These are phyloP conservation scores for Melanotaenia pygmaea DNA, from an alignment of 2,797 vertebrate species.

Conservation along the genomic window DNA sequence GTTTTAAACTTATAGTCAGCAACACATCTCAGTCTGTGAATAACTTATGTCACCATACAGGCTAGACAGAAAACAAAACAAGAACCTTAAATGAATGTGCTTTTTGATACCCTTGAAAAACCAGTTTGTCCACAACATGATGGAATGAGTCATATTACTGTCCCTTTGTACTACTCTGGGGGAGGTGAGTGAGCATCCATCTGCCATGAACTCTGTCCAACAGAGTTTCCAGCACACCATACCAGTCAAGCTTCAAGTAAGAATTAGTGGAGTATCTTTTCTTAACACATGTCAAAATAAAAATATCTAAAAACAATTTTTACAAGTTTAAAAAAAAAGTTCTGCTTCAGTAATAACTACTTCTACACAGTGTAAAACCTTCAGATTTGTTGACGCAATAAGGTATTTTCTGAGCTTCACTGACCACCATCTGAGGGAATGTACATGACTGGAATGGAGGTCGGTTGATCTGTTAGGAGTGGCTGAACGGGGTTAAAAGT, in stretches of 20 bases:
- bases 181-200: background rate
- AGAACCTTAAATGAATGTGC: background rate
- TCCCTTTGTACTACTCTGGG: background rate
- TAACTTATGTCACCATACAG: background rate
- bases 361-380: constrained; percentile 38
- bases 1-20: background rate
- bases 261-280: constrained; percentile 40
- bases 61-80: background rate
- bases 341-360: constrained; percentile 23
- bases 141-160: constrained; percentile 17
- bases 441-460: constrained; percentile 65
- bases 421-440: constrained; percentile 71
- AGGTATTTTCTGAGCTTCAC: constrained; percentile 33
- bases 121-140: constrained; percentile 27
- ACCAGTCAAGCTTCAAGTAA: constrained; percentile 43
- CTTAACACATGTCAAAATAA: constrained; percentile 41
- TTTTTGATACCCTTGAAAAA: constrained; percentile 14
- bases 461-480: constrained; percentile 59
- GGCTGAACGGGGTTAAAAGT: constrained; percentile 29
- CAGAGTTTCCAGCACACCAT: background rate
- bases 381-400: constrained; percentile 15
- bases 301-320: constrained; percentile 31
- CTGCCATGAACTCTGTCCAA: constrained; percentile 1
- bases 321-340: constrained; percentile 14
- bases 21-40: constrained; percentile 5